phyloP scores from a whole-genome alignment of 2,888 invertebrate genomes.

The Cantharis flavilabris region DNA sequence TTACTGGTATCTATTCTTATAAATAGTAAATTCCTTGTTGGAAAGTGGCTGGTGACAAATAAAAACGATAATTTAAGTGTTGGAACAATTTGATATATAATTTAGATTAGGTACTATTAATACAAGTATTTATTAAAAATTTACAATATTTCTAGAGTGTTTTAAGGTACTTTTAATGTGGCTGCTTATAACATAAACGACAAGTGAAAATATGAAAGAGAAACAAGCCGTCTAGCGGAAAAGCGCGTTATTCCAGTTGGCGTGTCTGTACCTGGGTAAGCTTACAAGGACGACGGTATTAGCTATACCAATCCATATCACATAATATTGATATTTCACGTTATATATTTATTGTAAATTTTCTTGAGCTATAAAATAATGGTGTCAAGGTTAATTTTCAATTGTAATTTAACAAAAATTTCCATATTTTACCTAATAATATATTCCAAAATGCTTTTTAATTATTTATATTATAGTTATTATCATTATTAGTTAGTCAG shows the following conservation, averaged over 20 bases:
- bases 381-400: slow-evolving; percentile 21
- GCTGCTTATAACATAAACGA: slow-evolving; percentile 8
- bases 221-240: slow-evolving; percentile 26
- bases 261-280: slow-evolving; percentile 21
- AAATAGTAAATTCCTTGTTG: background rate
- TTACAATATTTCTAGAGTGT: background rate
- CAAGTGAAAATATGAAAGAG: slow-evolving; percentile 28
- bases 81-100: background rate
- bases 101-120: background rate
- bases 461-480: background rate
- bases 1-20: background rate
- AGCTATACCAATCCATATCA: slow-evolving; percentile 23
- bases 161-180: slow-evolving; percentile 10
- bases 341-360: slow-evolving; percentile 2
- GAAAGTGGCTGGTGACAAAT: background rate
- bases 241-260: slow-evolving; percentile 31
- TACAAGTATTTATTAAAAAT: background rate
- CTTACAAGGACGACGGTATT: slow-evolving; percentile 17
- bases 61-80: background rate
- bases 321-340: slow-evolving; percentile 18
- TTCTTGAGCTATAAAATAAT: slow-evolving; percentile 12
- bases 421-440: background rate
- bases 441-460: background rate
- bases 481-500: background rate
- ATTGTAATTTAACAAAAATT: background rate